phyloP scores from a whole-genome alignment of 2,797 vertebrate genomes.

The Coregonus ussuriensis region DNA sequence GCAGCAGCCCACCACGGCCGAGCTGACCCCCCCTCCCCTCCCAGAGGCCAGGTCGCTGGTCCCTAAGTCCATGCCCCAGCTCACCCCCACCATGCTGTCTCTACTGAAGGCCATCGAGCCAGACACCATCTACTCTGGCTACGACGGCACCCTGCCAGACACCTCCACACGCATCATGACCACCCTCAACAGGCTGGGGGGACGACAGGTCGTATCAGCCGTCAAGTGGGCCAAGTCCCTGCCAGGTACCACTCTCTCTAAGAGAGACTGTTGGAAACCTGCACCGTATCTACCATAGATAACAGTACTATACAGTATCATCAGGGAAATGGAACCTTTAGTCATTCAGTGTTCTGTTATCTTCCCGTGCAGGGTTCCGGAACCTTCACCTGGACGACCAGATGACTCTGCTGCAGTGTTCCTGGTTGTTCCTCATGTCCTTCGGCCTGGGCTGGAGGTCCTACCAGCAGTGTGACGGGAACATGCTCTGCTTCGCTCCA shows the following conservation, averaged over 20 bases:
- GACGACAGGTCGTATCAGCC: slow-evolving; percentile 91
- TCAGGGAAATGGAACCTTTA: not conserved
- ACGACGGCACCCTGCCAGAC: slow-evolving; percentile 89
- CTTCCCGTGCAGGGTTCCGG: slow-evolving; percentile 83
- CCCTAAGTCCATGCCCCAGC: slow-evolving; percentile 89
- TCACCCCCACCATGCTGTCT: slow-evolving; percentile 91
- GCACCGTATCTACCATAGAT: no score
- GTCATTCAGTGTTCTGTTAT: slow-evolving; percentile 8
- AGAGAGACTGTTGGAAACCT: not conserved
- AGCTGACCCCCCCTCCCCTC: slow-evolving; percentile 57
- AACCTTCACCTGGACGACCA: slow-evolving; percentile 98
- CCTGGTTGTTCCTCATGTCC: slow-evolving; percentile 98
- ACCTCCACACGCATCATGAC: slow-evolving; percentile 91
- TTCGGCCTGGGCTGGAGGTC: slow-evolving; percentile 96
- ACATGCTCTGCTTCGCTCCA: slow-evolving; percentile 92
- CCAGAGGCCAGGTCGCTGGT: slow-evolving; percentile 75
- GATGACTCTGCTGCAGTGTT: slow-evolving; percentile 97
- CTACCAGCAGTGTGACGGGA: slow-evolving; percentile 89
- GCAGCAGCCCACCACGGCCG: slow-evolving; percentile 63
- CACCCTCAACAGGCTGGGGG: slow-evolving; percentile 93
- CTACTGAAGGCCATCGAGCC: slow-evolving; percentile 97
- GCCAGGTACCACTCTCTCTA: slow-evolving; percentile 78
- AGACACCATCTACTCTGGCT: slow-evolving; percentile 91
- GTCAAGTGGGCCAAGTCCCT: slow-evolving; percentile 98
- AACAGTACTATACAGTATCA: no score